These are phyloP conservation scores for Sitobion miscanthi DNA, from an alignment of 1,140 invertebrate species.

Conservation along the genomic window DNA sequence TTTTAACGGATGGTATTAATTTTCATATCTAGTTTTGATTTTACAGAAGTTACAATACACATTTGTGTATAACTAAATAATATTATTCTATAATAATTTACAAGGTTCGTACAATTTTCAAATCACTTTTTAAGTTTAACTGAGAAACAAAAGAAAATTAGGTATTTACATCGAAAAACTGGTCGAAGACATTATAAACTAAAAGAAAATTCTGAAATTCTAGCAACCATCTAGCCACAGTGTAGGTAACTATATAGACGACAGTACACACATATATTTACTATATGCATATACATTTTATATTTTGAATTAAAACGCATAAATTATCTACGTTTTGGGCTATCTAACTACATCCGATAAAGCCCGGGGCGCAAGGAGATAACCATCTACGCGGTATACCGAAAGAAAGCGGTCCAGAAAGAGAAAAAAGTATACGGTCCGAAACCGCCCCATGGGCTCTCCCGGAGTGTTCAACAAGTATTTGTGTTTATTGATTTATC, in stretches of 20 bases:
- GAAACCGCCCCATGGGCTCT: conserved; percentile 44
- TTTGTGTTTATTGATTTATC: conserved; percentile 53
- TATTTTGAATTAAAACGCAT: conserved; percentile 21
- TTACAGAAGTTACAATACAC: not conserved
- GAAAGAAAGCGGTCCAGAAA: conserved; percentile 28
- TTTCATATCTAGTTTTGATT: not conserved
- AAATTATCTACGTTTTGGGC: not conserved
- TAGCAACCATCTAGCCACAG: not conserved
- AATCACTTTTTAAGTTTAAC: not conserved
- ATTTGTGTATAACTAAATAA: not conserved
- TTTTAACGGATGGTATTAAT: not conserved
- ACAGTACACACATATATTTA: not conserved
- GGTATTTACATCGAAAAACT: not conserved
- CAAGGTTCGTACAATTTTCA: not conserved
- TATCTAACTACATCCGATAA: conserved; percentile 2
- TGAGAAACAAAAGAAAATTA: not conserved
- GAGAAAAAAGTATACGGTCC: not conserved
- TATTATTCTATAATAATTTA: not conserved
- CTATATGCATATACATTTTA: not conserved
- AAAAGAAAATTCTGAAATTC: not conserved
- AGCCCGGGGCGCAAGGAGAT: not conserved
- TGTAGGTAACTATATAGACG: not conserved
- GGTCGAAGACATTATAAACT: not conserved
- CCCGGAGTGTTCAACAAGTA: conserved; percentile 45
- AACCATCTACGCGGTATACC: not conserved